Evolutionary conservation across 2,113 vertebrate genomes (phyloP).

Genomic region (Pomatorhinus ruficollis): DNA sequence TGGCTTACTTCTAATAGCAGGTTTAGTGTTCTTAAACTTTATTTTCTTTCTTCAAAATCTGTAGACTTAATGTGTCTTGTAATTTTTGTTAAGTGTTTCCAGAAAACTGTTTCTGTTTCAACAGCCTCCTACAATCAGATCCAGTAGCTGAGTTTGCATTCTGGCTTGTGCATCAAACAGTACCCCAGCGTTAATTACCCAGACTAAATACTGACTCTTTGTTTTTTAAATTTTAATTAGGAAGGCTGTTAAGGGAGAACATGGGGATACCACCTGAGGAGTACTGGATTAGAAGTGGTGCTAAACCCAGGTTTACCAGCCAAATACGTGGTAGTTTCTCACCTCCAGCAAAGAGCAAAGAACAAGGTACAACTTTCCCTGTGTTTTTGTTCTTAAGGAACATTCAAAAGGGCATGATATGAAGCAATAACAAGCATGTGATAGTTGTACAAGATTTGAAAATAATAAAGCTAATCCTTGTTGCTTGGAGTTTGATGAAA

Average conservation of each 20-base stretch:
- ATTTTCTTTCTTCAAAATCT: not conserved
- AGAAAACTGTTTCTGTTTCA: not conserved
- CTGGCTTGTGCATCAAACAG: not conserved
- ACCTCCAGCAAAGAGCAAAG: constrained; percentile 20
- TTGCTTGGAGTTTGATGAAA: not conserved
- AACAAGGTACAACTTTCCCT: constrained; percentile 48
- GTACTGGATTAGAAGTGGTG: constrained; percentile 71
- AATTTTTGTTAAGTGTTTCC: not conserved
- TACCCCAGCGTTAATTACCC: not conserved
- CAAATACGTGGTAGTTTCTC: not conserved
- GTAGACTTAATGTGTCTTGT: not conserved
- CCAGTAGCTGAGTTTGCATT: not conserved
- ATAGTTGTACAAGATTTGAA: not conserved
- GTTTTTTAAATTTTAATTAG: not conserved
- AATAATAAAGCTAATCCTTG: not conserved
- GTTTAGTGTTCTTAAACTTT: not conserved
- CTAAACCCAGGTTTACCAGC: constrained; percentile 62
- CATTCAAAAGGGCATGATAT: not conserved
- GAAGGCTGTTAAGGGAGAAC: constrained; percentile 55
- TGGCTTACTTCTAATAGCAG: not conserved
- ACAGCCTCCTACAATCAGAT: not conserved
- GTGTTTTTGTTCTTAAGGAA: not conserved
- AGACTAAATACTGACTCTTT: not conserved
- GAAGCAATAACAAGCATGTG: not conserved
- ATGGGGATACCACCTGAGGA: constrained; percentile 50